Evolutionary conservation across 2,113 vertebrate species (phyloP).

Genomic region (Cynoglossus semilaevis): DNA sequence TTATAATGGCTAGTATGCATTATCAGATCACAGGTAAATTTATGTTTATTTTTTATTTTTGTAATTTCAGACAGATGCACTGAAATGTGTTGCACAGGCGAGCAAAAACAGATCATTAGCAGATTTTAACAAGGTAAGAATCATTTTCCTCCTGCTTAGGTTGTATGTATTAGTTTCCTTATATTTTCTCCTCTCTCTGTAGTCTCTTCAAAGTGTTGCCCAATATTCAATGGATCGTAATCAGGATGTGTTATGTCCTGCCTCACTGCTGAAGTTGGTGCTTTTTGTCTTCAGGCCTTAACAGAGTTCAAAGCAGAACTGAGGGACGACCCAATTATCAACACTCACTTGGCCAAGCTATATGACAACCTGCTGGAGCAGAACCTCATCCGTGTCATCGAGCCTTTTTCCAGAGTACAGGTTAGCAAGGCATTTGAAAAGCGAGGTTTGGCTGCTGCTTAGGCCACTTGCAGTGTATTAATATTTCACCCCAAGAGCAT

Average conservation of each 20-base stretch:
- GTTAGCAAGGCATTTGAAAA: constrained; percentile 58
- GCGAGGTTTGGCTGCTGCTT: no score
- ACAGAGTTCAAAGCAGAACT: constrained; percentile 96
- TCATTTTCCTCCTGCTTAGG: background rate
- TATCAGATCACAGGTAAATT: no score
- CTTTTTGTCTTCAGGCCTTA: constrained; percentile 79
- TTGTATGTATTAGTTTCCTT: background rate
- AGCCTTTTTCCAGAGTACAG: constrained; percentile 99
- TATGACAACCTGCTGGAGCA: constrained; percentile 98
- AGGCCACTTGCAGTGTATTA: no score
- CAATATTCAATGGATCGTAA: no score
- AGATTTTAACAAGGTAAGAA: constrained; percentile 96
- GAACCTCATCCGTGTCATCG: constrained; percentile 97
- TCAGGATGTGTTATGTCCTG: no score
- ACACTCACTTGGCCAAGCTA: constrained; percentile 92
- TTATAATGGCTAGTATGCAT: no score
- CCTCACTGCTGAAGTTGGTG: background rate
- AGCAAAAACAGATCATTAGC: constrained; percentile 98
- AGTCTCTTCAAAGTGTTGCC: no score
- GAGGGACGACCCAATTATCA: constrained; percentile 97
- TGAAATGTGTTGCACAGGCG: constrained; percentile 95
- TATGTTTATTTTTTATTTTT: constrained; percentile 1
- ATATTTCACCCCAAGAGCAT: no score
- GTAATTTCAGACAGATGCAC: constrained; percentile 87
- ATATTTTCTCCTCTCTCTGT: background rate